Percentiles rank a stretch among this genome's conserved stretches.
Conservation (phyloP, 2,888 invertebrate genomes). For the Campopleginae sp. region DNA sequence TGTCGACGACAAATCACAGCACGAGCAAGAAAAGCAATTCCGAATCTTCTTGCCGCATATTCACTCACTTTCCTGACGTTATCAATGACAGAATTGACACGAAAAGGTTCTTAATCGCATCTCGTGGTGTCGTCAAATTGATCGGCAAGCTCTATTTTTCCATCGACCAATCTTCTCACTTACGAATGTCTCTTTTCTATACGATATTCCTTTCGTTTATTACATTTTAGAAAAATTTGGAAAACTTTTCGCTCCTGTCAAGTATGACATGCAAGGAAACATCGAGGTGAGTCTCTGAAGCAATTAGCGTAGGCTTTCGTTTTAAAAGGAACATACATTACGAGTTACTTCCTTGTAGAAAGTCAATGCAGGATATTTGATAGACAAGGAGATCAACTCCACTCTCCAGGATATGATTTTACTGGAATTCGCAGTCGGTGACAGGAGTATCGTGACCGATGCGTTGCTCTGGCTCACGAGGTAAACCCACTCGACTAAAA, state of each 20-base stretch:
- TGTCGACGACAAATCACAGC: conserved; percentile 36
- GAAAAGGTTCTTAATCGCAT: conserved; percentile 87
- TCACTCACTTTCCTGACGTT: conserved; percentile 85
- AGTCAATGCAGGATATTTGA: conserved; percentile 86
- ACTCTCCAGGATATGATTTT: conserved; percentile 90
- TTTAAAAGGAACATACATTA: neutral
- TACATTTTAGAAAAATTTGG: conserved; percentile 89
- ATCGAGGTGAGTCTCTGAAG: conserved; percentile 87
- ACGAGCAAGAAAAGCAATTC: conserved; percentile 35
- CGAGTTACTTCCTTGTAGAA: conserved; percentile 85
- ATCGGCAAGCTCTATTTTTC: conserved; percentile 86
- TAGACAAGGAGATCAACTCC: conserved; percentile 85
- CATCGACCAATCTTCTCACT: conserved; percentile 30
- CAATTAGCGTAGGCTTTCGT: neutral
- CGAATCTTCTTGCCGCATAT: conserved; percentile 13
- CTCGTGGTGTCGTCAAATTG: conserved; percentile 87
- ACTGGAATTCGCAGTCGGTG: conserved; percentile 86
- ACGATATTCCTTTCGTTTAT: neutral
- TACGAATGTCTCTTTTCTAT: neutral
- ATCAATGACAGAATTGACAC: conserved; percentile 87
- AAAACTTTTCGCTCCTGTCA: conserved; percentile 90
- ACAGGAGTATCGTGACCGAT: conserved; percentile 85
- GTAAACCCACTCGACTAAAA: conserved; percentile 81
- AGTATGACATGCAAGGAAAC: conserved; percentile 91
- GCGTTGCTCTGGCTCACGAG: conserved; percentile 91